Conservation (phyloP, 1,140 invertebrate species). For the Nymphalis io region DNA sequence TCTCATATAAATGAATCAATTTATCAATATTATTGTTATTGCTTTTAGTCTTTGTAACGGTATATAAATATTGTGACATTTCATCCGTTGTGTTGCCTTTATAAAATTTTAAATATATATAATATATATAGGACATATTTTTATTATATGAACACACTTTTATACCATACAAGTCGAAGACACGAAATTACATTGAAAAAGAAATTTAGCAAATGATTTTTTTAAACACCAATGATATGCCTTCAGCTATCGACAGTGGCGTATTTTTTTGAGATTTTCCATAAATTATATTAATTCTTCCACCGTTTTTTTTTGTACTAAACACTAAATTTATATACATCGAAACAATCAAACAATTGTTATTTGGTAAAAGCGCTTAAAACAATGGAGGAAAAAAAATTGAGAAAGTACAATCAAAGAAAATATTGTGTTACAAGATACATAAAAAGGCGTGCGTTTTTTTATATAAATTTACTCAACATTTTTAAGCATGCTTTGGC, state of each 20-base stretch:
- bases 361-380: conserved; percentile 76
- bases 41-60: conserved; percentile 26
- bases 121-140: conserved; percentile 30
- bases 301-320: conserved; percentile 74
- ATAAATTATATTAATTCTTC: conserved; percentile 68
- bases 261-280: conserved; percentile 38
- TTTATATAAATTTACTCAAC: conserved; percentile 37
- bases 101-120: conserved; percentile 30
- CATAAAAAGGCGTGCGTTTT: conserved; percentile 15
- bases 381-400: conserved; percentile 44
- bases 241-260: conserved; percentile 22
- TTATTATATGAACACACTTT: conserved; percentile 33
- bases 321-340: conserved; percentile 72
- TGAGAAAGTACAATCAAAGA: conserved; percentile 27
- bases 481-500: conserved; percentile 64
- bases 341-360: conserved; percentile 54
- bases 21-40: conserved; percentile 24
- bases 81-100: conserved; percentile 27
- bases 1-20: conserved; percentile 26
- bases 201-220: conserved; percentile 20
- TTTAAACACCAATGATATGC: conserved; percentile 45
- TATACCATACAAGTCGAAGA: conserved; percentile 35
- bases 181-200: conserved; percentile 34
- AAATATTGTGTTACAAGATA: conserved; percentile 10
- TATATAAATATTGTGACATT: conserved; percentile 31